Evolutionary conservation across 1,140 invertebrate species (phyloP).

Genomic region (Drosophila watanabei): DNA sequence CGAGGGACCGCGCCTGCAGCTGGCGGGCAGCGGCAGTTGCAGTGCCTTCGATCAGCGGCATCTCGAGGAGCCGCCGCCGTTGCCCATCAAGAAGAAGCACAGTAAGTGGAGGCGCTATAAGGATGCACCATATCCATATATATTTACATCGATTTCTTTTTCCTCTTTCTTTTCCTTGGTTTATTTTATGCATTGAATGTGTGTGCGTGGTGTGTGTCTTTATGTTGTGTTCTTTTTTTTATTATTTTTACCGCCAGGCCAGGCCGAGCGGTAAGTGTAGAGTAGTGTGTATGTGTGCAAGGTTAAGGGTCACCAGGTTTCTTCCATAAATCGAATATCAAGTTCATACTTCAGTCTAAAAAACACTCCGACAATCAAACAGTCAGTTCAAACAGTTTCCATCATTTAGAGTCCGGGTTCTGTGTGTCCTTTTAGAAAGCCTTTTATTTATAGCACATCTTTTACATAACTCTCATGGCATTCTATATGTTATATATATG

Average conservation of each 20-base stretch:
- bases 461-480: slow-evolving; percentile 49
- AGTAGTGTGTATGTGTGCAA: slow-evolving; percentile 12
- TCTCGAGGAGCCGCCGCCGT: slow-evolving; percentile 91
- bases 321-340: neutral
- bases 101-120: slow-evolving; percentile 91
- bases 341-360: slow-evolving; percentile 9
- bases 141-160: slow-evolving; percentile 61
- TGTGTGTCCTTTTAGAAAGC: slow-evolving; percentile 42
- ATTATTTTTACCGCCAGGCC: slow-evolving; percentile 37
- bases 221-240: slow-evolving; percentile 18
- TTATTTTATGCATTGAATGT: slow-evolving; percentile 42
- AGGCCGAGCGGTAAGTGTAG: slow-evolving; percentile 60
- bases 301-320: slow-evolving; percentile 10
- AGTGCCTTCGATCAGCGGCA: slow-evolving; percentile 77
- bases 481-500: slow-evolving; percentile 6
- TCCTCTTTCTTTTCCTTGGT: slow-evolving; percentile 28
- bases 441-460: slow-evolving; percentile 57
- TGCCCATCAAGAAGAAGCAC: slow-evolving; percentile 96
- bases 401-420: slow-evolving; percentile 24
- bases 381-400: slow-evolving; percentile 11
- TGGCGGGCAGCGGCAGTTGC: slow-evolving; percentile 49
- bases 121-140: slow-evolving; percentile 29
- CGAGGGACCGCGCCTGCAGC: slow-evolving; percentile 56
- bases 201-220: slow-evolving; percentile 22
- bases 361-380: slow-evolving; percentile 25